phyloP scores from a whole-genome alignment of 1,140 invertebrate genomes.

The honey bee (Apis mellifera) region DNA sequence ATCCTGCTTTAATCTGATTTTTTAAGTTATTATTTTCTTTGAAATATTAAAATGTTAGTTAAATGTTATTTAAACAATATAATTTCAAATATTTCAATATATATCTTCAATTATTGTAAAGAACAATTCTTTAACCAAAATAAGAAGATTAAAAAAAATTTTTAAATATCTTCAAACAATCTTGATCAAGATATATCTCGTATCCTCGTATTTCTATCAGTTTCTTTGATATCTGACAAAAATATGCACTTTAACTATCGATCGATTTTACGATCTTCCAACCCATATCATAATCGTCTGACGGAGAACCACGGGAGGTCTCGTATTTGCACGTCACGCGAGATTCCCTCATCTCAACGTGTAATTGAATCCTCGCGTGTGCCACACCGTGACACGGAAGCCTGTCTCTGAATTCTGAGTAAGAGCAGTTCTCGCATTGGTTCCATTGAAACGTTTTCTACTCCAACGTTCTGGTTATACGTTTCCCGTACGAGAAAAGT shows the following conservation, averaged over 20 bases:
- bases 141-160: background rate
- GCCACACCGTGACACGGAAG: background rate
- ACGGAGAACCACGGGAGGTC: background rate
- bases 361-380: conserved; percentile 30
- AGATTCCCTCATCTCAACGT: conserved; percentile 4
- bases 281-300: background rate
- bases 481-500: background rate
- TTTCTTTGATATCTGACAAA: background rate
- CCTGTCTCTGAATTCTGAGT: conserved; percentile 16
- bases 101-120: no score
- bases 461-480: background rate
- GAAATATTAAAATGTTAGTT: no score
- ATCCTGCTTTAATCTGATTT: no score
- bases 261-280: background rate
- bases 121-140: no score
- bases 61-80: no score
- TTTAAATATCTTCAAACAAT: background rate
- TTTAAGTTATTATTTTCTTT: no score
- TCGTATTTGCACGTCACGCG: background rate
- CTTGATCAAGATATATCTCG: background rate
- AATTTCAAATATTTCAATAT: no score
- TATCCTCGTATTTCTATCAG: background rate
- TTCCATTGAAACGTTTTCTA: background rate
- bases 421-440: background rate
- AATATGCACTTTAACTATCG: background rate